Evolutionary conservation across 2,888 invertebrate species (phyloP), one percentile per base, ranked within the genome.

Genomic region (Apeira syringaria): DNA sequence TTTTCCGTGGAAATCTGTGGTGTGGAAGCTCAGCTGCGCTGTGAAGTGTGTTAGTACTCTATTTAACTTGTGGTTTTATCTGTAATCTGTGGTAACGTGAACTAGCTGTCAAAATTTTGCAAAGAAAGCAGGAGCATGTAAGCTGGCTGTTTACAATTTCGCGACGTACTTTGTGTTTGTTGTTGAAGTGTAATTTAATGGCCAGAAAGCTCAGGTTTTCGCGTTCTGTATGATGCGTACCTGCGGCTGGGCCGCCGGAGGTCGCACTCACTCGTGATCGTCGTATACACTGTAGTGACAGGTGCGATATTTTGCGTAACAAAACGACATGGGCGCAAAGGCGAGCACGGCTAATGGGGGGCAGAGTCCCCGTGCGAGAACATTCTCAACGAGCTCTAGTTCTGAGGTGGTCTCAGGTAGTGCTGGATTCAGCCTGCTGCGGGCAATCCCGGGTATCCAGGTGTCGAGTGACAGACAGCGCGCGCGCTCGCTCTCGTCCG

Each of bases 401-500:
- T 92, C 92, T 43, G 93, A 93, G 54, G 92, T 93, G 54, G 92
- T 92, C 69, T 83, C 93, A 60, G 80, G 90, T 59, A 66, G 86
- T 68, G 68, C 93, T 68, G 91, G 94, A 72, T 94, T 94, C 66
- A 94, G 94, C 64, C 79, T 94, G 73, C 85, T 95, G 61, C 92
- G 94, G 34, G 93, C 94, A 30, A 83, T 94, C 56, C 94, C 94
- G 22, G 94, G 94, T 44, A 93, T 94, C 61, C 93, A 94, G 69
- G 92, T 94, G 79, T 91, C 94, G 33, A 94, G 92, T 68, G 96
- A 96, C 74, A 90, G 96, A 56, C 96, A 96, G 82, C 91, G 97
- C 56, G 96, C 96, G 33, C 91, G 96, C 51, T 96, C 96, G 20
- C 80, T 96, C 59, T 96, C 96, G 40, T 96, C 96, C 42, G 96